These are phyloP conservation scores for Rhabdornis inornatus DNA, from an alignment of 2,113 vertebrate genomes.

Conservation along the genomic window DNA sequence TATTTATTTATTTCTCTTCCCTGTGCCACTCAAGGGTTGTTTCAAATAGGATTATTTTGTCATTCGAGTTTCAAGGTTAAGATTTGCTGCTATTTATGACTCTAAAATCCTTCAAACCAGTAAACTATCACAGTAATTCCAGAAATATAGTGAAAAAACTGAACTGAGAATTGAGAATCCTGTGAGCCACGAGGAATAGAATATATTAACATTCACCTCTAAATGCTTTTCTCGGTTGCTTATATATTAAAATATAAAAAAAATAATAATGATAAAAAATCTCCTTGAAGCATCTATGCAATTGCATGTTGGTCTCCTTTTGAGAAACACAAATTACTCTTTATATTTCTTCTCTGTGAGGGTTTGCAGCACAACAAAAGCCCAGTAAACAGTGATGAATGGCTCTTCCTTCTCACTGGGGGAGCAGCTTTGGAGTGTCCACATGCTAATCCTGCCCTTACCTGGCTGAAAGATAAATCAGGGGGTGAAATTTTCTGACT, in stretches of 20 bases:
- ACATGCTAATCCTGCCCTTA: constrained; percentile 53
- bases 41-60: constrained; percentile 58
- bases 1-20: neutral
- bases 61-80: constrained; percentile 59
- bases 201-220: constrained; percentile 61
- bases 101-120: constrained; percentile 59
- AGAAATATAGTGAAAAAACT: constrained; percentile 63
- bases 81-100: constrained; percentile 52
- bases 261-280: neutral
- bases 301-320: constrained; percentile 49
- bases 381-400: constrained; percentile 58
- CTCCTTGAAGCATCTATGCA: constrained; percentile 47
- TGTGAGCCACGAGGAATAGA: constrained; percentile 20
- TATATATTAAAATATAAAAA: constrained; percentile 39
- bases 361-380: constrained; percentile 66
- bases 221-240: neutral
- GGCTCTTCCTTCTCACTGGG: constrained; percentile 50
- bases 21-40: constrained; percentile 19
- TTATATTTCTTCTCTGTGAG: constrained; percentile 57
- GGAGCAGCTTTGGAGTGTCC: constrained; percentile 35
- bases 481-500: constrained; percentile 47
- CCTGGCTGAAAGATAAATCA: constrained; percentile 54
- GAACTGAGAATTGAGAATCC: constrained; percentile 43
- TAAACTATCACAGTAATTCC: constrained; percentile 57
- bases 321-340: constrained; percentile 64